Percentiles rank a stretch among this genome's conserved stretches.
These are phyloP conservation scores for Dysidea cf. avara DNA, from an alignment of 37 sponge, comb jelly and placozoan species.

Conservation along the genomic window DNA sequence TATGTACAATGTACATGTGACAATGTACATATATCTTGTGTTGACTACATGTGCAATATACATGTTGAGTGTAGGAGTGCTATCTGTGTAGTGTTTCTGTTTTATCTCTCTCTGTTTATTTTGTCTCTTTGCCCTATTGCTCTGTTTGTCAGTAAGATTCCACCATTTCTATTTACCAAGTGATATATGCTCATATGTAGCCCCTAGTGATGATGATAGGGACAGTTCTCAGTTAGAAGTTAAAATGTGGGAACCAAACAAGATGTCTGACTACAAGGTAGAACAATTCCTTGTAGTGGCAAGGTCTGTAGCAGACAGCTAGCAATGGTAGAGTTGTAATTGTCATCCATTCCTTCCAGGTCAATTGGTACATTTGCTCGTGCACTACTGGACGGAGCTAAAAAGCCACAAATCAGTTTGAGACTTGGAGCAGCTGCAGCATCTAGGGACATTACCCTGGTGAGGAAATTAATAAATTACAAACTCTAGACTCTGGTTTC, in stretches of 20 bases:
- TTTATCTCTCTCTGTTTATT: too few relatives aligned
- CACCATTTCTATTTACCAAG: too few relatives aligned
- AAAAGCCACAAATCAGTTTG: constrained; percentile 88
- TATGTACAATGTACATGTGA: too few relatives aligned
- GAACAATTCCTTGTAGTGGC: constrained; percentile 93
- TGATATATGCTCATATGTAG: too few relatives aligned
- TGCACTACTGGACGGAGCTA: constrained; percentile 85
- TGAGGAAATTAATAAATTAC: constrained; percentile 5
- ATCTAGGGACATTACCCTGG: constrained; percentile 90
- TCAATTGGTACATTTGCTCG: constrained; percentile 98
- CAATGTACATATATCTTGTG: too few relatives aligned
- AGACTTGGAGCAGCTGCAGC: constrained; percentile 93
- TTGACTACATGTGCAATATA: too few relatives aligned
- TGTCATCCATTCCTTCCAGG: constrained; percentile 15
- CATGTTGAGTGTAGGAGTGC: too few relatives aligned
- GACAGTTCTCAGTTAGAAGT: too few relatives aligned
- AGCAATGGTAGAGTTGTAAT: background rate
- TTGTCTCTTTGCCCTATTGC: too few relatives aligned
- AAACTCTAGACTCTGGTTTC: background rate
- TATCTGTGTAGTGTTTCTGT: too few relatives aligned
- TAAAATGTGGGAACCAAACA: constrained; percentile 75
- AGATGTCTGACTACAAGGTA: constrained; percentile 77
- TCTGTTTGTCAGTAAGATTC: too few relatives aligned
- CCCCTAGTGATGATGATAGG: too few relatives aligned
- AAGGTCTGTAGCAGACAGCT: constrained; percentile 35